phyloP scores from a whole-genome alignment of 2,888 invertebrate genomes.

The Sisyra nigra region DNA sequence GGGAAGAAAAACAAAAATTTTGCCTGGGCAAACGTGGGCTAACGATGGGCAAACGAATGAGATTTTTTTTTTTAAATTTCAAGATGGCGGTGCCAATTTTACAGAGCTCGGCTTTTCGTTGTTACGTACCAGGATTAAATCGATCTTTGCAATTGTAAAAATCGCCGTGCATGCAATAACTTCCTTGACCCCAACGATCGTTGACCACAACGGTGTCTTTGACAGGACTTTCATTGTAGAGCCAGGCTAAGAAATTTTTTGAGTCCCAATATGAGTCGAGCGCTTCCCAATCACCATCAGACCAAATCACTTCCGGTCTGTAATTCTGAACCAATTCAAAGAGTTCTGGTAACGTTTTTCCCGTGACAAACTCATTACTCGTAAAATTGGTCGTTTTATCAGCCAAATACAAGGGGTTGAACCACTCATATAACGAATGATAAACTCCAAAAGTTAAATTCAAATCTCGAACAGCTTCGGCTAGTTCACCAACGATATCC shows the following conservation, averaged over 20 bases:
- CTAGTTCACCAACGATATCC: conserved; percentile 60
- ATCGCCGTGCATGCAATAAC: conserved; percentile 67
- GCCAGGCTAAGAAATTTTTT: conserved; percentile 65
- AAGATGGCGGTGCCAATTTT: too few species aligned
- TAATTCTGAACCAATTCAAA: conserved; percentile 49
- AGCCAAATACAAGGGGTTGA: conserved; percentile 51
- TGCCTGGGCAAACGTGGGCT: too few species aligned
- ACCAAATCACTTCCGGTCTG: conserved; percentile 64
- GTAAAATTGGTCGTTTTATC: conserved; percentile 45
- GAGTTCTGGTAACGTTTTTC: conserved; percentile 58
- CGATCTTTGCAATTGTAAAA: conserved; percentile 69
- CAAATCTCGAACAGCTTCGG: conserved; percentile 38
- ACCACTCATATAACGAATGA: conserved; percentile 72
- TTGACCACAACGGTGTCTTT: conserved; percentile 72
- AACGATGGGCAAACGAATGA: too few species aligned
- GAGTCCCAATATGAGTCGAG: conserved; percentile 62
- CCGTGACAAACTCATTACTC: conserved; percentile 20
- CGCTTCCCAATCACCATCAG: conserved; percentile 86
- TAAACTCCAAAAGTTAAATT: conserved; percentile 58
- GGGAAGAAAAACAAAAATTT: too few species aligned
- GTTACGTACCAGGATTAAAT: conserved; percentile 44
- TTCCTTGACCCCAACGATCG: conserved; percentile 74
- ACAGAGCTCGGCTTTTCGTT: too few species aligned
- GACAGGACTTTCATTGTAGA: conserved; percentile 75
- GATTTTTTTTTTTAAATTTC: too few species aligned